Percentiles rank a stretch among this genome's conserved stretches.
Conservation (phyloP, 2,113 vertebrate genomes). For the Otocyon megalotis region DNA sequence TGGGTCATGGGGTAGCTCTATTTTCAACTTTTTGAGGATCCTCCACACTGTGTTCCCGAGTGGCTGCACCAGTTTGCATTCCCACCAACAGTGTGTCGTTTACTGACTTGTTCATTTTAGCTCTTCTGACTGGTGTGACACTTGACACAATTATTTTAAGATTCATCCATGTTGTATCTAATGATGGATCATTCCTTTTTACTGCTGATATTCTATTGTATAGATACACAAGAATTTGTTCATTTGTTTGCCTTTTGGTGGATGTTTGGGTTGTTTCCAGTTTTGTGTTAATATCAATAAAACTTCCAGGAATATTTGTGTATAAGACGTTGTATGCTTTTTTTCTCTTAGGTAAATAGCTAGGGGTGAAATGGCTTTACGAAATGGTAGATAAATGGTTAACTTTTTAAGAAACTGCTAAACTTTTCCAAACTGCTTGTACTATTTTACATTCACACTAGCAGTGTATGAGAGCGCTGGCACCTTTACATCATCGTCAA, state of each 20-base stretch:
- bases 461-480: neutral
- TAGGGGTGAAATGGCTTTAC: neutral
- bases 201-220: neutral
- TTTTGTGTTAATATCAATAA: neutral
- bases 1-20: too few relatives aligned
- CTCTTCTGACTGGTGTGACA: too few relatives aligned
- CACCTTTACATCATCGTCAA: neutral
- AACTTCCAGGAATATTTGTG: neutral
- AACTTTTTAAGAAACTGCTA: neutral
- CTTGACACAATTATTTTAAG: neutral
- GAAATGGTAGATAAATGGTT: neutral
- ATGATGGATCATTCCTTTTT: neutral
- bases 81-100: too few relatives aligned
- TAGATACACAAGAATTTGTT: neutral
- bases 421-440: neutral
- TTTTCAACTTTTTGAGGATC: too few relatives aligned
- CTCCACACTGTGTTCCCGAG: too few relatives aligned
- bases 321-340: neutral
- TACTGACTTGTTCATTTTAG: too few relatives aligned
- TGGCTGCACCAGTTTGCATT: too few relatives aligned
- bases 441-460: neutral
- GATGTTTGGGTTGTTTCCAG: neutral
- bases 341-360: neutral
- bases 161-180: neutral
- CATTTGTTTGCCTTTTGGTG: neutral